A percentile compares a stretch with the other conserved stretches of the same genome.
These are phyloP conservation scores for Melinopterus prodromus DNA, from an alignment of 2,888 invertebrate species.

Conservation along the genomic window DNA sequence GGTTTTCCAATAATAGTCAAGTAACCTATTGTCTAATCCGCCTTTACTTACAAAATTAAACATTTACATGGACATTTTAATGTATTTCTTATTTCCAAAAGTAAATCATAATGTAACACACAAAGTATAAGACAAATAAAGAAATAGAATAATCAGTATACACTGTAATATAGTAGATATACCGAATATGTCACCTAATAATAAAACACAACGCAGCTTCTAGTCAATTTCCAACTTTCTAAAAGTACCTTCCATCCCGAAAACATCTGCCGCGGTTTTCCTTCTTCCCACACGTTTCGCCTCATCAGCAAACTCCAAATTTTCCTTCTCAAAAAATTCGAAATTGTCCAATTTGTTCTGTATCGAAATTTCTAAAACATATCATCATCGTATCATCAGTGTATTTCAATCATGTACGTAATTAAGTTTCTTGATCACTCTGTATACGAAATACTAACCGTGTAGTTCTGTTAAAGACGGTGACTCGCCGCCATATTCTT, in stretches of 20 bases:
- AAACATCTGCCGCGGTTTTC: constrained; percentile 66
- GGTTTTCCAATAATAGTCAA: too few relatives aligned
- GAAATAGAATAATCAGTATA: too few relatives aligned
- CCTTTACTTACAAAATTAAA: too few relatives aligned
- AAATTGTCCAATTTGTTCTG: constrained; percentile 49
- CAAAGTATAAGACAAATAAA: too few relatives aligned
- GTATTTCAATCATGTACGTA: neutral
- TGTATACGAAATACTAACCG: neutral
- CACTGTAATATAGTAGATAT: too few relatives aligned
- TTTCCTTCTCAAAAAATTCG: constrained; percentile 61
- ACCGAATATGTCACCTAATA: neutral
- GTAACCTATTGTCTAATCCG: too few relatives aligned
- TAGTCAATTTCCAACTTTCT: constrained; percentile 76
- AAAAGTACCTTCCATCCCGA: constrained; percentile 77
- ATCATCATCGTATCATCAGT: neutral
- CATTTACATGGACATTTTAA: too few relatives aligned
- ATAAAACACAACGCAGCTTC: neutral
- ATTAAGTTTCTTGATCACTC: neutral
- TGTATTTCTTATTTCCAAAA: too few relatives aligned
- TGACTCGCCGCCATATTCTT: constrained; percentile 35
- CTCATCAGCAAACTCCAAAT: constrained; percentile 65
- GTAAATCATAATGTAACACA: too few relatives aligned
- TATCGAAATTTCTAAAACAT: constrained; percentile 38
- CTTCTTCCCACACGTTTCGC: constrained; percentile 68
- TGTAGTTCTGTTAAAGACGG: constrained; percentile 20